A percentile compares a stretch with the other conserved stretches of the same genome.
phyloP scores from a whole-genome alignment of 1,140 invertebrate species.

The Himalopsyche phryganea region DNA sequence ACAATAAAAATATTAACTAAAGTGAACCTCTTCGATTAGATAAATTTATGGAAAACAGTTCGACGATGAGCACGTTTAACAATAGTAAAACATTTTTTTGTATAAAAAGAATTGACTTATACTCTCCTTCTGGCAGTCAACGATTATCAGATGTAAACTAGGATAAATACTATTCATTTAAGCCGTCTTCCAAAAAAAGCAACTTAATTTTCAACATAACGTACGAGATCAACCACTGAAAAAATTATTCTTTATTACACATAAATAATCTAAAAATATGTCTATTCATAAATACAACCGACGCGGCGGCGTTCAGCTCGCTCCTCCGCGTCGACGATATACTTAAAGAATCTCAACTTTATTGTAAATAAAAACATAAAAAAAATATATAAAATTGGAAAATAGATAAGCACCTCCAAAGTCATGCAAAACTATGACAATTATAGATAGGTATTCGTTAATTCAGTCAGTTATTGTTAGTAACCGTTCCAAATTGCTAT shows the following conservation, averaged over 20 bases:
- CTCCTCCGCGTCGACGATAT: too few species aligned
- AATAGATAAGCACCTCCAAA: slow-evolving; percentile 33
- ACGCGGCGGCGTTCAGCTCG: too few species aligned
- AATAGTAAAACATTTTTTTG: slow-evolving; percentile 17
- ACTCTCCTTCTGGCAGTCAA: slow-evolving; percentile 10
- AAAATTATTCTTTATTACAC: slow-evolving; percentile 30
- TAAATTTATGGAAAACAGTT: slow-evolving; percentile 10
- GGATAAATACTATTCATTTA: slow-evolving; percentile 23
- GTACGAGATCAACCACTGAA: slow-evolving; percentile 34
- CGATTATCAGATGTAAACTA: slow-evolving; percentile 17
- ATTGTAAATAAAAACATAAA: slow-evolving; percentile 18
- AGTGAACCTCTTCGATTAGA: neutral
- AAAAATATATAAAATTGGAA: slow-evolving; percentile 23
- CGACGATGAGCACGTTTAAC: slow-evolving; percentile 26
- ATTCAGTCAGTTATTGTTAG: too few species aligned
- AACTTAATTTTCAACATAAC: slow-evolving; percentile 25
- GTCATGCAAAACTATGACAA: slow-evolving; percentile 20
- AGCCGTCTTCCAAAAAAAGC: slow-evolving; percentile 25
- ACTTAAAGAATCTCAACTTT: slow-evolving; percentile 20
- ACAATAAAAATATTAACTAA: neutral
- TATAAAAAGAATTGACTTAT: slow-evolving; percentile 34
- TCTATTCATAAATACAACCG: too few species aligned
- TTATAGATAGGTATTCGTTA: too few species aligned
- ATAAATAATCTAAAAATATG: slow-evolving; percentile 12
- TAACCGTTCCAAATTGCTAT: too few species aligned